Conservation (phyloP, 2,113 vertebrate genomes). For the Canis aureus region DNA sequence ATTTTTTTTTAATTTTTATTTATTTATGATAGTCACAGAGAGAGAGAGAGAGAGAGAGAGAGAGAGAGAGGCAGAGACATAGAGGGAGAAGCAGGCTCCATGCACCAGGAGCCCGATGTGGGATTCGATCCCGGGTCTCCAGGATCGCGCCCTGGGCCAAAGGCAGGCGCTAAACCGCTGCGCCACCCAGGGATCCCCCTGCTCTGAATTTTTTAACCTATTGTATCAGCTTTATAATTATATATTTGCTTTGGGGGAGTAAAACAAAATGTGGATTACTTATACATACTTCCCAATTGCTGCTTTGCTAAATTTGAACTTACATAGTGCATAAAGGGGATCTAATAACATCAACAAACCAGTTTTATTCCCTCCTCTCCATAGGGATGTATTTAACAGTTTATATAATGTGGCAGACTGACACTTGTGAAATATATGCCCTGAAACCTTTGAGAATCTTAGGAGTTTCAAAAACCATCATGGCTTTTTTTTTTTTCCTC, state of each 20-base stretch:
- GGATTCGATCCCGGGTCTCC: too few species aligned
- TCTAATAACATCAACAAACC: neutral
- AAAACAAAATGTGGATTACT: constrained; percentile 14
- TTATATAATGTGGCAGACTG: neutral
- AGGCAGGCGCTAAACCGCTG: too few species aligned
- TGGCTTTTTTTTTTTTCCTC: neutral
- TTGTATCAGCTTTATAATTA: constrained; percentile 16
- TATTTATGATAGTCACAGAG: too few species aligned
- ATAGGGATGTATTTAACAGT: constrained; percentile 1
- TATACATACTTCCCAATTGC: neutral
- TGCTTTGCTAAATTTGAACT: constrained; percentile 7
- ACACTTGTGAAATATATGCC: neutral
- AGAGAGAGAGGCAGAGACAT: too few species aligned
- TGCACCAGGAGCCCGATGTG: too few species aligned
- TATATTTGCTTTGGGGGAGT: constrained; percentile 8
- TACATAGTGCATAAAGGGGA: neutral
- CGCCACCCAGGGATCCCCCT: too few species aligned
- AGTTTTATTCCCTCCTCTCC: neutral
- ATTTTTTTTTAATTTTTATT: too few species aligned
- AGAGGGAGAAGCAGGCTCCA: too few species aligned
- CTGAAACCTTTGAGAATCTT: constrained; percentile 8
- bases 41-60: too few species aligned
- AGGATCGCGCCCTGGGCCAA: too few species aligned
- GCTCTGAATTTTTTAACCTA: neutral
- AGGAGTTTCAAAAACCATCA: constrained; percentile 19